Conservation (phyloP, 2,797 vertebrate genomes). For the Danionella dracula region DNA sequence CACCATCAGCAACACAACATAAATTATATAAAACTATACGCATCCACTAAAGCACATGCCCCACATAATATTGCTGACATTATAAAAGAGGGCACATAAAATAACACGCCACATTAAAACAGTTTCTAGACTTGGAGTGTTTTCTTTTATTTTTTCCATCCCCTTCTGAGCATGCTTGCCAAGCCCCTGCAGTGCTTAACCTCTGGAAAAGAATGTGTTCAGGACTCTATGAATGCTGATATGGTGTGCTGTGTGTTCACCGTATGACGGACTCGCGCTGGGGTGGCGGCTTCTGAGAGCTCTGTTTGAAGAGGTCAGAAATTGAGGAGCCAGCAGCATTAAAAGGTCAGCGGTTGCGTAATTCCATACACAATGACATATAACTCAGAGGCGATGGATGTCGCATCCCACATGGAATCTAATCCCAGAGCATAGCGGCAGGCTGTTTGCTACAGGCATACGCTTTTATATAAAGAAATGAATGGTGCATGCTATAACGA, state of each 20-base stretch:
- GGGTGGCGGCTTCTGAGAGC: conserved; percentile 35
- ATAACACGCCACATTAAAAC: conserved; percentile 2
- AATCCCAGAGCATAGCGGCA: neutral
- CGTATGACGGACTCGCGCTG: conserved; percentile 3
- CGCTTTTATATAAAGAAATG: conserved; percentile 13
- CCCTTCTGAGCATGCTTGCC: conserved; percentile 39
- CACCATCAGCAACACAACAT: conserved; percentile 18
- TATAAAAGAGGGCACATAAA: conserved; percentile 35
- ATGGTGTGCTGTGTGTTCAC: conserved; percentile 25
- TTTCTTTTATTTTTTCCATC: conserved; percentile 4
- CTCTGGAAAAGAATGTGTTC: conserved; percentile 45
- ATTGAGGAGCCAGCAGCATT: conserved; percentile 34
- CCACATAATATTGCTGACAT: conserved; percentile 30
- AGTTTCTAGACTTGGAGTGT: neutral
- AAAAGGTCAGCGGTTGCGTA: conserved; percentile 40
- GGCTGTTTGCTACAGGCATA: conserved; percentile 6
- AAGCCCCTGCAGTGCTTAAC: conserved; percentile 44
- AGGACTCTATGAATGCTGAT: conserved; percentile 45
- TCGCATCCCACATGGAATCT: conserved; percentile 31
- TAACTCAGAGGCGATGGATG: conserved; percentile 16
- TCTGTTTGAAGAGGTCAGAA: conserved; percentile 38
- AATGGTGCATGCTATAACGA: neutral
- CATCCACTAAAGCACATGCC: neutral
- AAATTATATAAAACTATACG: conserved; percentile 26
- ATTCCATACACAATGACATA: conserved; percentile 40